Evolutionary conservation across 2,797 vertebrate species (phyloP).

Genomic region (Chrosomus eos): DNA sequence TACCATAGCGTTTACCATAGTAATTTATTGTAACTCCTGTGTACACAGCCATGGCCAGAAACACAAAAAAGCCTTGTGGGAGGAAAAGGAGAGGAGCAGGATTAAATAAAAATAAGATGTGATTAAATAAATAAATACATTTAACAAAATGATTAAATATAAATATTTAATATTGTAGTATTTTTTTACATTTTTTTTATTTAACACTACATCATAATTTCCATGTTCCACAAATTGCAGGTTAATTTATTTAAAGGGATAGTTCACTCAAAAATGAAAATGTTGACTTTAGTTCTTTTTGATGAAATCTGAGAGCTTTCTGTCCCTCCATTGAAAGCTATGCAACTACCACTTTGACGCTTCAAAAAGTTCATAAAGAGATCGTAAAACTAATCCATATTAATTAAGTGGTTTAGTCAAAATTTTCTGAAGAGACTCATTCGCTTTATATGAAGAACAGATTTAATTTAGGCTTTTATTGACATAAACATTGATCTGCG

Average conservation of each 20-base stretch:
- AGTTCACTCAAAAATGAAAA: too few species aligned
- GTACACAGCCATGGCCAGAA: constrained; percentile 79
- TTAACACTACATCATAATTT: not conserved
- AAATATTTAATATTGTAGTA: not conserved
- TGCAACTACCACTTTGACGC: too few species aligned
- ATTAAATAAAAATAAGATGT: not conserved
- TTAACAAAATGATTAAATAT: not conserved
- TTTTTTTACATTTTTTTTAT: not conserved
- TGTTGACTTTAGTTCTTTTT: too few species aligned
- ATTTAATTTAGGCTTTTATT: too few species aligned
- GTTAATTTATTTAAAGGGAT: not conserved
- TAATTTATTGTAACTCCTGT: constrained; percentile 79
- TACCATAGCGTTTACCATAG: constrained; percentile 78
- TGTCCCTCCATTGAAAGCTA: too few species aligned
- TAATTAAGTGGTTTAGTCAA: too few species aligned
- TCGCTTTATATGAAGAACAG: too few species aligned
- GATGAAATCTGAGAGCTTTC: too few species aligned
- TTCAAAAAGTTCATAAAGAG: too few species aligned
- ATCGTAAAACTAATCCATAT: too few species aligned
- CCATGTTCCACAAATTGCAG: not conserved
- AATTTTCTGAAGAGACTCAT: too few species aligned
- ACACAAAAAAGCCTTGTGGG: constrained; percentile 74
- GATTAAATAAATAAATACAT: not conserved
- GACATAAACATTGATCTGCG: too few species aligned
- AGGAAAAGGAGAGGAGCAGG: not conserved